Conservation (phyloP, 2,113 vertebrate genomes). For the Hippocampus zosterae region DNA sequence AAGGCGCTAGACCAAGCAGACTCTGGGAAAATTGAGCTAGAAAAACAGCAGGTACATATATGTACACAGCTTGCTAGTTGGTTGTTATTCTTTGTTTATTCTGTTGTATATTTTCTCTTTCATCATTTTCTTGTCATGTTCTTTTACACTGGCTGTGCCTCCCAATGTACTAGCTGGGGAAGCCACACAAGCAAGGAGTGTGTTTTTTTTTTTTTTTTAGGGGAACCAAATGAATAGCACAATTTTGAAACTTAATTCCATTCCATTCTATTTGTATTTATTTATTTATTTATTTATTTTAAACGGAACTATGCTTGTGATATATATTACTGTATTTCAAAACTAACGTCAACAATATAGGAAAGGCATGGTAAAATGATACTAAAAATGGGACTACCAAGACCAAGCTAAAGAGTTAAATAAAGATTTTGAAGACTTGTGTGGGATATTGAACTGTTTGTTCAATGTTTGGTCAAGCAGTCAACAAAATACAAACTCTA, state of each 20-base stretch:
- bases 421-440: background rate
- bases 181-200: background rate
- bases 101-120: background rate
- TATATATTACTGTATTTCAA: too few relatives aligned
- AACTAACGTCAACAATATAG: too few relatives aligned
- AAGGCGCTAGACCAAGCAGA: constrained; percentile 43
- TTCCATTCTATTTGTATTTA: too few relatives aligned
- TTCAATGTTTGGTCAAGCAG: background rate
- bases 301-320: too few relatives aligned
- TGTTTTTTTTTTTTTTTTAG: background rate
- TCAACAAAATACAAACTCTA: background rate
- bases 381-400: too few relatives aligned
- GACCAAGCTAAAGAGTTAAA: too few relatives aligned
- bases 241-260: background rate
- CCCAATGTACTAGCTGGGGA: constrained; percentile 49
- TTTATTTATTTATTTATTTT: too few relatives aligned
- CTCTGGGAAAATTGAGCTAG: constrained; percentile 60
- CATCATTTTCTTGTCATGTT: background rate
- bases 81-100: background rate
- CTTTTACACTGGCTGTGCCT: constrained; percentile 65
- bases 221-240: background rate
- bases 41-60: constrained; percentile 53
- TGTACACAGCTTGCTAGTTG: background rate
- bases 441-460: background rate
- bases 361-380: too few relatives aligned